Evolutionary conservation across 2,113 vertebrate species (phyloP).

Genomic region (Engystomops pustulosus): DNA sequence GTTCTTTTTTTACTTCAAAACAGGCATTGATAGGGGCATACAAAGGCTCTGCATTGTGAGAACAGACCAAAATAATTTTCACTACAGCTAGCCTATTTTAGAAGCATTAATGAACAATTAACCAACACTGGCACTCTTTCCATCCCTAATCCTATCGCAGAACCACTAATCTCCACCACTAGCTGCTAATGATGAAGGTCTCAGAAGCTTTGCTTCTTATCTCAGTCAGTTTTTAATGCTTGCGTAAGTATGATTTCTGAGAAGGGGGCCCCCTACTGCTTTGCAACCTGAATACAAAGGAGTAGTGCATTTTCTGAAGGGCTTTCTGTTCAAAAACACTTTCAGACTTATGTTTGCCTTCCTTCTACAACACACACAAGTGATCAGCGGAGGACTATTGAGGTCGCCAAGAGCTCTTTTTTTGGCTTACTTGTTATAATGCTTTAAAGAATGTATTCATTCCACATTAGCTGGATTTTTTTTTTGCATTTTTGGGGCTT

Average conservation of each 20-base stretch:
- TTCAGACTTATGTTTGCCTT: conserved; percentile 81
- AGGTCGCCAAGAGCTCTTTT: conserved; percentile 77
- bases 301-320: conserved; percentile 81
- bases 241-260: conserved; percentile 82
- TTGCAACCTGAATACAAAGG: conserved; percentile 81
- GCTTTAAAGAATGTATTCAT: conserved; percentile 83
- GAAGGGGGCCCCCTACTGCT: conserved; percentile 77
- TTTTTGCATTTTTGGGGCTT: conserved; percentile 4
- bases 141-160: conserved; percentile 82
- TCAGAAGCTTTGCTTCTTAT: conserved; percentile 86
- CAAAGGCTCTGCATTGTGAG: conserved; percentile 72
- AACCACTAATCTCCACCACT: conserved; percentile 85
- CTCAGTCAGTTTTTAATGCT: conserved; percentile 85
- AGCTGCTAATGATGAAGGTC: conserved; percentile 88
- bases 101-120: conserved; percentile 89
- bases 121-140: conserved; percentile 81
- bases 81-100: conserved; percentile 79
- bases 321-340: conserved; percentile 81
- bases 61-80: conserved; percentile 76
- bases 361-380: conserved; percentile 79
- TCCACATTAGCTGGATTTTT: conserved; percentile 72
- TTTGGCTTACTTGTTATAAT: conserved; percentile 79
- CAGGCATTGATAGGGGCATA: conserved; percentile 70
- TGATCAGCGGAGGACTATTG: conserved; percentile 77
- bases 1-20: conserved; percentile 68